Evolutionary conservation across 1,140 invertebrate genomes (phyloP).

Genomic region (Drosophila ercepeae): DNA sequence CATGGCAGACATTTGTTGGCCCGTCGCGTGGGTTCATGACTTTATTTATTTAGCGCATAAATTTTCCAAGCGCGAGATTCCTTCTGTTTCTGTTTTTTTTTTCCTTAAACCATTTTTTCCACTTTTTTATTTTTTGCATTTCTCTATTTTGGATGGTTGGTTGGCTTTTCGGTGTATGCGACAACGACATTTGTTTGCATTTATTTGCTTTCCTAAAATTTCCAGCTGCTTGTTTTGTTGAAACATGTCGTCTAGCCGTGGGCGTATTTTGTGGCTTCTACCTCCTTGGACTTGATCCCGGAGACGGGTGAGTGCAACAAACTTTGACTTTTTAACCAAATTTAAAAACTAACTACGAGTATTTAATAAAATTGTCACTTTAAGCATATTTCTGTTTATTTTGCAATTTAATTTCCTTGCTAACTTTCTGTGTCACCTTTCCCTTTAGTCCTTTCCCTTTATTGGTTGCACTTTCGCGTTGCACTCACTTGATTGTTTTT

Average conservation of each 20-base stretch:
- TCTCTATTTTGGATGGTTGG: constrained; percentile 40
- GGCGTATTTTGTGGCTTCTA: constrained; percentile 34
- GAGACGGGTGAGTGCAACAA: constrained; percentile 13
- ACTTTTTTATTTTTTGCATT: constrained; percentile 16
- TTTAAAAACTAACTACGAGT: no score
- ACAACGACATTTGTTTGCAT: constrained; percentile 75
- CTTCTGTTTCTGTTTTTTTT: constrained; percentile 14
- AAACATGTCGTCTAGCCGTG: constrained; percentile 59
- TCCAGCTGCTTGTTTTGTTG: constrained; percentile 23
- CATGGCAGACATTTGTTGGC: constrained; percentile 57
- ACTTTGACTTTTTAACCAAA: neutral
- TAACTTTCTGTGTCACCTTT: constrained; percentile 1
- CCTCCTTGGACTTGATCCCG: constrained; percentile 7
- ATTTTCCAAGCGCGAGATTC: constrained; percentile 65
- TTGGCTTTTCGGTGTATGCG: constrained; percentile 42
- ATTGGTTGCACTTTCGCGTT: constrained; percentile 31
- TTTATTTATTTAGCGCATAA: constrained; percentile 82
- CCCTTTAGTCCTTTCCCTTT: neutral
- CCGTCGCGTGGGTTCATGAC: constrained; percentile 67
- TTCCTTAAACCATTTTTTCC: constrained; percentile 19
- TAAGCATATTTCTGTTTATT: neutral
- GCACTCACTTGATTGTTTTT: constrained; percentile 55
- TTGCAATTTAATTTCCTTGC: neutral
- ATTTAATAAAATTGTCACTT: no score
- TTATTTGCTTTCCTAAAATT: constrained; percentile 69